Conservation (phyloP, 1,140 invertebrate genomes). For the Limonius californicus region DNA sequence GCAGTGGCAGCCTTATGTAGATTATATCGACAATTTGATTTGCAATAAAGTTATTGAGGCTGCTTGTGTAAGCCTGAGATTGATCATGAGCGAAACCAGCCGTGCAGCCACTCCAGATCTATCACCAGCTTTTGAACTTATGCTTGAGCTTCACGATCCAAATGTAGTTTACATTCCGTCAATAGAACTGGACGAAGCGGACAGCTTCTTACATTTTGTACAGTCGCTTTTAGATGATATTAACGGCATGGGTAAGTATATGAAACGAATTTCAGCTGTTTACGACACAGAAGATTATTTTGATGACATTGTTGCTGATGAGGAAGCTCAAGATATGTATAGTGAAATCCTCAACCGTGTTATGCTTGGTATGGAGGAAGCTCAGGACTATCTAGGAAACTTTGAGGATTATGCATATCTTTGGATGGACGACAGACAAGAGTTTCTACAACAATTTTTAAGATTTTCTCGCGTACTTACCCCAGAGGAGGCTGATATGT, state of each 20-base stretch:
- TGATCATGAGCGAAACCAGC: neutral
- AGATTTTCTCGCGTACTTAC: constrained; percentile 80
- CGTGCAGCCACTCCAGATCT: neutral
- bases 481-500: constrained; percentile 78
- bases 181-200: neutral
- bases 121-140: neutral
- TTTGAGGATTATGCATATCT: constrained; percentile 80
- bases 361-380: constrained; percentile 54
- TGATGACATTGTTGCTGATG: constrained; percentile 53
- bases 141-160: constrained; percentile 1
- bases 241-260: neutral
- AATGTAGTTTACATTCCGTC: constrained; percentile 5
- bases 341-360: constrained; percentile 28
- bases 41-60: neutral
- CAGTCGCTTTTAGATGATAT: neutral
- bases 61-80: neutral
- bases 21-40: neutral
- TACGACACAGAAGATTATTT: constrained; percentile 20
- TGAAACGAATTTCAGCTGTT: neutral
- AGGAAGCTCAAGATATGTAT: constrained; percentile 56
- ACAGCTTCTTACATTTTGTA: neutral
- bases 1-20: neutral
- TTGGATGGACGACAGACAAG: constrained; percentile 85
- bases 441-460: constrained; percentile 69
- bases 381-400: constrained; percentile 64